Evolutionary conservation across 2,113 vertebrate genomes (phyloP).

Genomic region (Phoenicopterus ruber): DNA sequence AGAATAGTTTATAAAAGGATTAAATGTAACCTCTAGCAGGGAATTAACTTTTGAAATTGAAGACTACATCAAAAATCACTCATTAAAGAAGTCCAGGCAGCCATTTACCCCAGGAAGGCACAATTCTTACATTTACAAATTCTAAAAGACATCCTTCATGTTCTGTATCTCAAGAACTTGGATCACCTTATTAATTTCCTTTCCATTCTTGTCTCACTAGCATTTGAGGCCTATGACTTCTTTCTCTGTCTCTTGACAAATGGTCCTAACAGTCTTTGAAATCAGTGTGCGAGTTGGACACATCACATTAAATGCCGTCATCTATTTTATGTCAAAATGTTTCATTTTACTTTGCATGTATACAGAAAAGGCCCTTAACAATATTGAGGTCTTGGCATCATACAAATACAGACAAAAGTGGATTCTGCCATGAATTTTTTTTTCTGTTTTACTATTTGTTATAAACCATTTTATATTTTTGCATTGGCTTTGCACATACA

Average conservation of each 20-base stretch:
- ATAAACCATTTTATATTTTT: neutral
- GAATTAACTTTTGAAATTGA: neutral
- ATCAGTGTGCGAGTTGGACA: neutral
- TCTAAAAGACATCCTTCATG: neutral
- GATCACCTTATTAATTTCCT: neutral
- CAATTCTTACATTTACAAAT: neutral
- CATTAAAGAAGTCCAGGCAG: neutral
- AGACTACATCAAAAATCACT: neutral
- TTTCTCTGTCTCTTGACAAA: neutral
- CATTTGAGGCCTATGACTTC: neutral
- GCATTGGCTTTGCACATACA: neutral
- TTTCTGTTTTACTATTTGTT: neutral
- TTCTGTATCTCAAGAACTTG: neutral
- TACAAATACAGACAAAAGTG: neutral
- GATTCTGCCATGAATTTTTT: neutral
- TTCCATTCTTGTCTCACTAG: neutral
- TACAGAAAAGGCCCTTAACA: neutral
- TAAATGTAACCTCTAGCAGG: neutral
- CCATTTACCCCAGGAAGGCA: neutral
- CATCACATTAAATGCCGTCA: neutral
- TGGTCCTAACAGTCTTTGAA: neutral
- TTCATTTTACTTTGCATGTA: neutral
- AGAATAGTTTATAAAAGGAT: neutral
- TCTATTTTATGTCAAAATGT: neutral
- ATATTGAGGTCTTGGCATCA: neutral